Conservation (phyloP, 2,113 vertebrate genomes). For the Rhabdornis inornatus region DNA sequence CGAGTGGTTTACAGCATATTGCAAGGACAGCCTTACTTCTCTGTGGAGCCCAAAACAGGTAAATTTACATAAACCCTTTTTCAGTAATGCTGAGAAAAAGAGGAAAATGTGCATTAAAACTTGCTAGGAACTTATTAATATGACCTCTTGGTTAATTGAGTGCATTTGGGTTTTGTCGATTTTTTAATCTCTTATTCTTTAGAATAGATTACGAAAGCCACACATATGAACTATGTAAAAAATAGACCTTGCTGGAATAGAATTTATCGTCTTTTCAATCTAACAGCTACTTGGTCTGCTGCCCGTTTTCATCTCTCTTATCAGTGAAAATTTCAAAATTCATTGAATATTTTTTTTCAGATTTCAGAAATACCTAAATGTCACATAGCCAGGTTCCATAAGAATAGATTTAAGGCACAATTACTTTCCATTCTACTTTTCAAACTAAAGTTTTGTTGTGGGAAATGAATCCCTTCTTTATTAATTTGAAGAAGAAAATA, state of each 20-base stretch:
- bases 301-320: not conserved
- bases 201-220: not conserved
- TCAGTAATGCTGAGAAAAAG: not conserved
- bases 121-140: not conserved
- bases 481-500: not conserved
- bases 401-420: not conserved
- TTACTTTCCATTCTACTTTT: not conserved
- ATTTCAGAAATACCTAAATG: not conserved
- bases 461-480: not conserved
- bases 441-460: not conserved
- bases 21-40: constrained; percentile 96
- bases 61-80: not conserved
- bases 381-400: not conserved
- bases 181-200: not conserved
- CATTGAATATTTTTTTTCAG: not conserved
- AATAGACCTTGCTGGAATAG: not conserved
- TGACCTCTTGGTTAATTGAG: not conserved
- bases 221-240: not conserved
- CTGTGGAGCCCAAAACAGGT: constrained; percentile 97
- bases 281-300: not conserved
- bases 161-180: not conserved
- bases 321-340: not conserved
- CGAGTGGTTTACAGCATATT: constrained; percentile 95
- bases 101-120: not conserved
- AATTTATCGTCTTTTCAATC: not conserved